phyloP scores from a whole-genome alignment of 2,888 invertebrate genomes.

The Ethmia dodecea region DNA sequence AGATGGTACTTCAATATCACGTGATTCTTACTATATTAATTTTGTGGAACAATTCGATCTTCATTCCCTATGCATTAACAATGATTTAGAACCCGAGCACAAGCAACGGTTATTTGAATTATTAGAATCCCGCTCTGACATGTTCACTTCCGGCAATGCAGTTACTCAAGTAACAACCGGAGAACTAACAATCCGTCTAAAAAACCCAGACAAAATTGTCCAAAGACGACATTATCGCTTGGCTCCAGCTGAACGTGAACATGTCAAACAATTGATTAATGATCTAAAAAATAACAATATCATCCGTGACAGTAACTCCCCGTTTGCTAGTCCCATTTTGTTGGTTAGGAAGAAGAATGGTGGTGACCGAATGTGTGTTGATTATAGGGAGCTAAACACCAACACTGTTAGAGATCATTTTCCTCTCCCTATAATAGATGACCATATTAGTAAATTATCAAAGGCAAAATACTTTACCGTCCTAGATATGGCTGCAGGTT shows the following conservation, averaged over 20 bases:
- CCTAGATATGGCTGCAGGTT: constrained; percentile 9
- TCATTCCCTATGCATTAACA: background rate
- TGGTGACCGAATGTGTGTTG: constrained; percentile 13
- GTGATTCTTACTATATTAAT: constrained; percentile 1
- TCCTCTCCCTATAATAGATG: constrained; percentile 15
- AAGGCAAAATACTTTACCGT: constrained; percentile 4
- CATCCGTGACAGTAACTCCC: constrained; percentile 14
- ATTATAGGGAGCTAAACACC: constrained; percentile 15
- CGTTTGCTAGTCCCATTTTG: constrained; percentile 14
- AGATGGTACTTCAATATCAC: background rate
- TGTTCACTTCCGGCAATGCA: background rate
- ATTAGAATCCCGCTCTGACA: background rate
- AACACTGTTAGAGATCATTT: constrained; percentile 15
- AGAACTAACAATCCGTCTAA: constrained; percentile 12
- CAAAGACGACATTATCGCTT: constrained; percentile 15
- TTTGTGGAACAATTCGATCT: background rate
- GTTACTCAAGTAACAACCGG: constrained; percentile 11
- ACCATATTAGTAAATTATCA: constrained; percentile 8
- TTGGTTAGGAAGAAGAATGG: constrained; percentile 16
- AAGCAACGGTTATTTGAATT: background rate
- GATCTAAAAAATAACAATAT: constrained; percentile 2
- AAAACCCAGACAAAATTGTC: constrained; percentile 7
- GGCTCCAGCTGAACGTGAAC: constrained; percentile 2
- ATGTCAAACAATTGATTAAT: constrained; percentile 1
- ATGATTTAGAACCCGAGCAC: background rate